phyloP scores from a whole-genome alignment of 2,113 vertebrate genomes.

The Onychorhynchus coronatus region DNA sequence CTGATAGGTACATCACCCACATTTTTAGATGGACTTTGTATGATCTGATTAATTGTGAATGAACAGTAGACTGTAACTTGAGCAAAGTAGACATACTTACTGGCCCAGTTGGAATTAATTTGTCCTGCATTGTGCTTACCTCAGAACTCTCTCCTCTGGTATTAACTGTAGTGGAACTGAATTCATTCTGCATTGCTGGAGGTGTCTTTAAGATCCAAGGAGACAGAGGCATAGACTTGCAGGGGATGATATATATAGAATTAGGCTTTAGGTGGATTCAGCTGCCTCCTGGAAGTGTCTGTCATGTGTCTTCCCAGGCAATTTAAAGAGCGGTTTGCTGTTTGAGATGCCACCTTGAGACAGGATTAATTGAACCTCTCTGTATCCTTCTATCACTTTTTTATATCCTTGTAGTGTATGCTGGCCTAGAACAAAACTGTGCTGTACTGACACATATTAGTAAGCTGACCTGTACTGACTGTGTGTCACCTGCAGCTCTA shows the following conservation, averaged over 20 bases:
- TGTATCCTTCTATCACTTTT: neutral
- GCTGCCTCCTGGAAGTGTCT: neutral
- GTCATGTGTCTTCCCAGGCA: neutral
- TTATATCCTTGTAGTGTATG: neutral
- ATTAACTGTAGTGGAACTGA: rapidly evolving
- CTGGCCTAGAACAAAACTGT: neutral
- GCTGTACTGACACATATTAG: neutral
- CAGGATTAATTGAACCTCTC: neutral
- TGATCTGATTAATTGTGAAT: neutral
- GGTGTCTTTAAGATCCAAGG: neutral
- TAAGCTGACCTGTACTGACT: neutral
- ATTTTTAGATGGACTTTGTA: neutral
- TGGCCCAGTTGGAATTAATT: neutral
- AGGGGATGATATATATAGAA: neutral
- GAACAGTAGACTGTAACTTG: neutral
- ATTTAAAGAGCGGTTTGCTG: neutral
- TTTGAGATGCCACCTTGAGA: neutral
- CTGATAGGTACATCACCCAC: neutral
- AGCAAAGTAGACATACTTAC: neutral
- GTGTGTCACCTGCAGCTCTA: neutral
- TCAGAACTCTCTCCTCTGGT: neutral
- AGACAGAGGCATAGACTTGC: neutral
- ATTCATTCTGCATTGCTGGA: neutral
- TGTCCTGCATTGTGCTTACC: neutral
- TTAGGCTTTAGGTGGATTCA: neutral